phyloP scores from a whole-genome alignment of 2,113 vertebrate genomes.

The Catharus fuscescens region DNA sequence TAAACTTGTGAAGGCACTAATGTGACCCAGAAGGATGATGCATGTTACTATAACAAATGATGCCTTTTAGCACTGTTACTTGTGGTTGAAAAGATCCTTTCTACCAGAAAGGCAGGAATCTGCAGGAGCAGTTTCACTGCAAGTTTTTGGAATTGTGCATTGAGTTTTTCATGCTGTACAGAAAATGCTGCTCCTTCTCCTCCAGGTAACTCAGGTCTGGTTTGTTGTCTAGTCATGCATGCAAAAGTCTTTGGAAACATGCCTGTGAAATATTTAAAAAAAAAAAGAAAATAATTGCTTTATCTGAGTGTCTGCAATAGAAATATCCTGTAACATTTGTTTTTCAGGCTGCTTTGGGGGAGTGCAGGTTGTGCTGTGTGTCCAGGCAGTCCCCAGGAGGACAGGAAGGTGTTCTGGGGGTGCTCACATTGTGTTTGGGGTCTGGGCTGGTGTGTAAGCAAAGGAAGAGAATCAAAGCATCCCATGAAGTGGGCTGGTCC shows the following conservation, averaged over 20 bases:
- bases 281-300: background rate
- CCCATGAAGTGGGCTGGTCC: background rate
- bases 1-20: background rate
- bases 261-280: background rate
- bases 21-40: background rate
- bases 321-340: background rate
- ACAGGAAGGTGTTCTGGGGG: background rate
- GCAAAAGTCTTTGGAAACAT: background rate
- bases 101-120: background rate
- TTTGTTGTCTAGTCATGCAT: accelerated
- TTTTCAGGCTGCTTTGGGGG: background rate
- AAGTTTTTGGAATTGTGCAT: background rate
- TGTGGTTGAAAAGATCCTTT: background rate
- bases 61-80: background rate
- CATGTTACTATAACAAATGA: background rate
- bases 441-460: background rate
- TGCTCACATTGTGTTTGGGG: accelerated
- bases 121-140: background rate
- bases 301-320: background rate
- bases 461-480: background rate
- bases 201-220: background rate
- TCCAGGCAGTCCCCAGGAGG: background rate
- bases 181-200: background rate
- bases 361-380: background rate
- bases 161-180: background rate